Base-by-base conservation (phyloP, 2,888 invertebrate genomes). In the Brassicogethes aeneus region DNA sequence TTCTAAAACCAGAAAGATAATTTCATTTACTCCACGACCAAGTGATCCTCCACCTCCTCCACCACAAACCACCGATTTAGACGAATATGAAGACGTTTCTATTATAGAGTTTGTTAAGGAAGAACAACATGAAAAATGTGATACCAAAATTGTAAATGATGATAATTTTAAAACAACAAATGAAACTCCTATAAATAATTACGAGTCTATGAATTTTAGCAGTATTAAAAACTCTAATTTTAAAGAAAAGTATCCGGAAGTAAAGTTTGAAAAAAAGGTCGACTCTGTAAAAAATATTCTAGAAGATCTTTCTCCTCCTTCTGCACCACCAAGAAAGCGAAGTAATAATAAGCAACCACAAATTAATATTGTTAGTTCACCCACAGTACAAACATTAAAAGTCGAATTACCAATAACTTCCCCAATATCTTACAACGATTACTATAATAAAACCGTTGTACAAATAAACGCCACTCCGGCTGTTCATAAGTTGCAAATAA, bases 401-500 rank as follows among this genome's bases (percentile, higher is more conserved):
- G 47, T 55, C 12, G 55, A 56, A 17, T 38, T 52, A 12, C 38
- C 42, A 29, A 14, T 17, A 7, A 37, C 16, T 15, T 37, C 13
- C 17, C 33, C 17, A 40, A 30, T 32, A 10, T 14, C 15, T 10
- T 33, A 34, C 10, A 17, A 3, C 33, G 53, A 58, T 8, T 50
- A 52, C 40, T 40, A 45, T 17, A 64, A 64, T 29, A 67, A 68
- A 46, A 74, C 73, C 3, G 64, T 73, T 10, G 71, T 74, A 15
- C 66, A 72, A 51, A 72, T 72, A 42, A 70, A 69, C 42, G 57
- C 53, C 13, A 50, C 59, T 3, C 53, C 62, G 2, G 66, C 70
- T 40, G 66, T 74, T 30, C 74, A 75, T 57, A 72, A 73, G 51
- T 57, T 75, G 32, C 72, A 75, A 63, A 75, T 75, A 42, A 70